Evolutionary conservation across 2,797 vertebrate species (phyloP), one percentile per base, ranked within the genome.

Genomic region (Sus cebifrons): DNA sequence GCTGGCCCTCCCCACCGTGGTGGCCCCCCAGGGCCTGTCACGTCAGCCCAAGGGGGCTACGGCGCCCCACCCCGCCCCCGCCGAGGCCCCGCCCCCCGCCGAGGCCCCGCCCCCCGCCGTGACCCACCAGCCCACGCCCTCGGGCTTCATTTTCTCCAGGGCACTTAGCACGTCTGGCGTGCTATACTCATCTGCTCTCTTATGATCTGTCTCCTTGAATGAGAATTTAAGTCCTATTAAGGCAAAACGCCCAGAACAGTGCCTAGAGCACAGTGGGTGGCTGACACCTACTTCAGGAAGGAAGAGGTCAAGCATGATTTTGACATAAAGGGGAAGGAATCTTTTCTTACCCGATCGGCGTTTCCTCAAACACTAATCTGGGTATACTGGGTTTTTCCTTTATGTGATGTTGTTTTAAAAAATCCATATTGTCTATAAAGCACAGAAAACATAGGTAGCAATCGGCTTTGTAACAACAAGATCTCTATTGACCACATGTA

Each of bases 321-420:
- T 36, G 36, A 20, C 5, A 17, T 83, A 20, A 68, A 89, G 27
- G 32, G 71, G 23, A 64, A 71, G 29, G 10, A 56, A 7, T n/a
- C 5, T 56, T 81, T 64, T 75, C 56, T 70, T 67, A 75, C 36
- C 4, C 36, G 36, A 36, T 3, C 36, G 36, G n/a, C 44, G 20
- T 91, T 82, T 60, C 52, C 68, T 85, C 82, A 71, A 87, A 68
- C 32, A 58, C 82, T 54, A 52, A 64, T 74, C 58, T 27, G 25
- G 29, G 10, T 16, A 9, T 18, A 10, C 18, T 5, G 9, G 58
- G 36, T 64, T 18, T 92, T 32, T 21, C 81, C 20, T 78, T 68
- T 62, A 9, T n/a, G 13, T n/a, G 49, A 56, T 5, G 21, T 2
- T 64, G 65, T n/a, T 70, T 25, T 36, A 52, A 81, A 36, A 74